These are phyloP conservation scores for Cynoglossus semilaevis DNA, from an alignment of 2,113 vertebrate genomes.

Conservation along the genomic window DNA sequence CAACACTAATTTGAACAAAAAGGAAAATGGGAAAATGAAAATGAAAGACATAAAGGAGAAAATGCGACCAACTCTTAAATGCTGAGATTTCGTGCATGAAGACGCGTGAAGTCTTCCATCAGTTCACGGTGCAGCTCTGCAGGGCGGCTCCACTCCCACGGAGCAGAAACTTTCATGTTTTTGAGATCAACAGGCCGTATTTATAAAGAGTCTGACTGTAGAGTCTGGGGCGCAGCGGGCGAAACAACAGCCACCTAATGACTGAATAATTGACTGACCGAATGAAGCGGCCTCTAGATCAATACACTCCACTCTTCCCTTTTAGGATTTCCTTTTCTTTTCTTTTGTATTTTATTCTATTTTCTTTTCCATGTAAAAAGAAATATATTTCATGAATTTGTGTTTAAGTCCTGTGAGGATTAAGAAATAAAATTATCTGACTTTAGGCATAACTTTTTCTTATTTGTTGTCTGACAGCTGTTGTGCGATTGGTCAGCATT, in stretches of 20 bases:
- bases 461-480: too few relatives aligned
- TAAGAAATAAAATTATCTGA: too few relatives aligned
- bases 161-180: constrained; percentile 35
- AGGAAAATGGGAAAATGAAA: constrained; percentile 32
- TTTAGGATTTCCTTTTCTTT: constrained; percentile 20
- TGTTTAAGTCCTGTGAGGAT: too few relatives aligned
- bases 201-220: constrained; percentile 36
- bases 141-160: constrained; percentile 18
- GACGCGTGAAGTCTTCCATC: constrained; percentile 44
- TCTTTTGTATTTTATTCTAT: too few relatives aligned
- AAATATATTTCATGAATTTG: too few relatives aligned
- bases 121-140: constrained; percentile 26
- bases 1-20: constrained; percentile 15
- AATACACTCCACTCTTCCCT: constrained; percentile 54
- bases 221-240: constrained; percentile 21
- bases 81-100: constrained; percentile 38
- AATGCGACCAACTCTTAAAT: constrained; percentile 55
- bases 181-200: constrained; percentile 7
- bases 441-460: too few relatives aligned
- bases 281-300: constrained; percentile 66
- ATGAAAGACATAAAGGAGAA: constrained; percentile 39
- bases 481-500: too few relatives aligned
- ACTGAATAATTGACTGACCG: constrained; percentile 72
- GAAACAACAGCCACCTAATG: constrained; percentile 69
- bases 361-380: background rate